Base-by-base conservation (phyloP, 2,888 invertebrate genomes). In the Gandaritis pyraliata region DNA sequence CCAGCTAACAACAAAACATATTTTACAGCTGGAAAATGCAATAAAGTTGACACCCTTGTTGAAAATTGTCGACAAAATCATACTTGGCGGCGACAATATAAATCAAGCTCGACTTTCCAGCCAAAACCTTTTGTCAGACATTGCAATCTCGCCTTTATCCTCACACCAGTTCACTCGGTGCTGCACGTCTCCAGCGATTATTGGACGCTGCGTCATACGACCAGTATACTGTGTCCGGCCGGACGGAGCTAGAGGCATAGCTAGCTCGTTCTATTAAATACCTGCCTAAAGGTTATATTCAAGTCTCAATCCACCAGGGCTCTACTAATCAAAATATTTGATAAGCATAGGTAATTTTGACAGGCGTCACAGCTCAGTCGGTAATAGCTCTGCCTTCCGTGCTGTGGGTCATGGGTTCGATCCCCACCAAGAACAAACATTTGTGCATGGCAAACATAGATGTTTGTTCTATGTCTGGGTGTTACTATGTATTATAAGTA, bases 141-240 rank as follows among this genome's bases (percentile, higher is more conserved):
- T 43, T 63, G 58, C 61, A 67, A 65, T 64, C 57, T 58, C 62
- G 56, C 57, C 54, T 59, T 43, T 57, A 56, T 52, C 48, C 62
- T 61, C 59, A 46, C 53, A 61, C 58, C 61, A 46, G 60, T 39
- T 52, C 58, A 58, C 51, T 47, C 62, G 53, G 60, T 60, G 58
- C 69, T 66, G 67, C 66, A 55, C 69, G 65, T 66, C 67, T 61
- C 53, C 58, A 60, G 66, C 65, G 61, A 65, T 65, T 61, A 75
- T 73, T 70, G 70, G 65, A 68, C 58, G 61, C 66, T 65, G 65
- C 70, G 72, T 71, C 71, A 69, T 72, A 71, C 68, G 61, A 52
- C 61, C 66, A 69, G 58, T 64, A 65, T 60, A 65, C 64, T 64
- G 58, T 63, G 66, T 66, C 69, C 54, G 30, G 29, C 18, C 59